Evolutionary conservation across 37 sponge, comb jelly and placozoan genomes (phyloP).

Genomic region (Lycopodina hypogea): DNA sequence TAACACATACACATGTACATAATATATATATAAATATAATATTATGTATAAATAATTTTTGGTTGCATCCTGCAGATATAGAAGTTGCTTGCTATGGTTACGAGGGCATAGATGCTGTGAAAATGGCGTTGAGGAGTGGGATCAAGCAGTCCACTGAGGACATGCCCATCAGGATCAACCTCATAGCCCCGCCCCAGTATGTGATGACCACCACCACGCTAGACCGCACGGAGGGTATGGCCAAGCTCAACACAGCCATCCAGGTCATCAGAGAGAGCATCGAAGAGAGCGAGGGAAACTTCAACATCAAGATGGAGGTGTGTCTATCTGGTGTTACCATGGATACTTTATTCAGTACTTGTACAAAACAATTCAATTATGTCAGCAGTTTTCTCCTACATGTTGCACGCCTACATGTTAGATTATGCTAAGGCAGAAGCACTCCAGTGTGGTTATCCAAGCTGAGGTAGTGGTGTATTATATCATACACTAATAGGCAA

Average conservation of each 20-base stretch:
- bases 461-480: too few relatives aligned
- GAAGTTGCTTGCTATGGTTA: slow-evolving; percentile 96
- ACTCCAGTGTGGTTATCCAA: too few relatives aligned
- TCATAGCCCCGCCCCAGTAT: slow-evolving; percentile 97
- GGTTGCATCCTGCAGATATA: too few relatives aligned
- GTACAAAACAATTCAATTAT: not conserved
- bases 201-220: slow-evolving; percentile 90
- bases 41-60: too few relatives aligned
- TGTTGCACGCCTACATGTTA: not conserved
- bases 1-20: too few relatives aligned
- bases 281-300: slow-evolving; percentile 88
- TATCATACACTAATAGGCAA: too few relatives aligned
- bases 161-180: slow-evolving; percentile 88
- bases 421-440: too few relatives aligned
- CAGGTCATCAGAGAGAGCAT: slow-evolving; percentile 83
- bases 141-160: slow-evolving; percentile 77
- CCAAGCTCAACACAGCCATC: slow-evolving; percentile 77
- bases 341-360: not conserved
- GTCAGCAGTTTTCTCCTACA: not conserved
- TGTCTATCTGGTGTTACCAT: not conserved
- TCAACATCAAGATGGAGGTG: slow-evolving; percentile 84
- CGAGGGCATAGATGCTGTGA: slow-evolving; percentile 98
- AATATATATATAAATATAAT: too few relatives aligned
- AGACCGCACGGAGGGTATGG: slow-evolving; percentile 90
- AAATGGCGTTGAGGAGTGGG: slow-evolving; percentile 80